Conservation (phyloP, 2,797 vertebrate genomes). For the Benthosema pterotum region DNA sequence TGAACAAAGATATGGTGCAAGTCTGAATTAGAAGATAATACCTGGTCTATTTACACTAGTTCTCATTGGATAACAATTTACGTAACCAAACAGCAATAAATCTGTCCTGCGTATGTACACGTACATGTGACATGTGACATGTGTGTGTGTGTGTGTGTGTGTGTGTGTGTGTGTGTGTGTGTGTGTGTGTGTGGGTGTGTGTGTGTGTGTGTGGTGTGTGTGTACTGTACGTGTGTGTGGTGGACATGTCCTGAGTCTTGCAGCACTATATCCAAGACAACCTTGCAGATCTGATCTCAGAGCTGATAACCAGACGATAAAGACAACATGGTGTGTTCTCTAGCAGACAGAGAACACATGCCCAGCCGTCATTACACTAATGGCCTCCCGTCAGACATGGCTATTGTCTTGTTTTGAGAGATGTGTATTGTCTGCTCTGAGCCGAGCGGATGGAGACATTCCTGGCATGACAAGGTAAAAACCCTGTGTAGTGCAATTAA, state of each 20-base stretch:
- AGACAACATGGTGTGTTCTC: background rate
- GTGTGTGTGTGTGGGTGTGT: background rate
- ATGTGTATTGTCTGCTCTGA: background rate
- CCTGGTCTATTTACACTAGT: background rate
- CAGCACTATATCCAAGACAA: conserved; percentile 1
- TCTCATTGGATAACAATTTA: background rate
- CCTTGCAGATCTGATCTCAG: background rate
- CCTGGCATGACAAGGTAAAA: background rate
- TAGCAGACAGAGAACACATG: background rate
- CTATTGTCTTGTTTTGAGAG: background rate
- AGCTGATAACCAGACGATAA: background rate
- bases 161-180: conserved; percentile 9
- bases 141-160: conserved; percentile 1
- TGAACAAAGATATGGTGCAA: background rate
- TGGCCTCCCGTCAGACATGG: background rate
- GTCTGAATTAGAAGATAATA: background rate
- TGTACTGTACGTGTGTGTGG: conserved; percentile 15
- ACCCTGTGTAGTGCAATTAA: background rate
- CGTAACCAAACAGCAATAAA: conserved; percentile 10
- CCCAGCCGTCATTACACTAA: background rate
- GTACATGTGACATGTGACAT: too few relatives aligned
- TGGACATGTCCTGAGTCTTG: background rate
- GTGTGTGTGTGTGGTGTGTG: conserved; percentile 20
- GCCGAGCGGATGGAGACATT: background rate
- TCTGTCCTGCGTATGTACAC: conserved; percentile 9